Conservation (phyloP, 2,797 vertebrate species). For the Otolemur crassicaudatus region DNA sequence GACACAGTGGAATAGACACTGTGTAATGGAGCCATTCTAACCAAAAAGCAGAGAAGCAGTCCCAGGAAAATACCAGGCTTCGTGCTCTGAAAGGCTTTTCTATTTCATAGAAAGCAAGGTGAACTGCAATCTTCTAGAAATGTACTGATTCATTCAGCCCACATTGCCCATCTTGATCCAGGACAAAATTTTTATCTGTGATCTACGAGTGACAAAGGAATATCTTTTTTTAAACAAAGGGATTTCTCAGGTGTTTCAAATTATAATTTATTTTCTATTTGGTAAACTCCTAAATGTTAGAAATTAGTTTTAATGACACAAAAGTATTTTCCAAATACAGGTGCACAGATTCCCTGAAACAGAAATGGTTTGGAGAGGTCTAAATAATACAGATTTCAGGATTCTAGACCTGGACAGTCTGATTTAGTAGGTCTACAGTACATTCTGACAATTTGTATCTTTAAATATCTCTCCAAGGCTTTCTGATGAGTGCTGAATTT, state of each 20-base stretch:
- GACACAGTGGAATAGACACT: fast-evolving
- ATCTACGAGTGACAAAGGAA: background rate
- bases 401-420: background rate
- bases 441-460: background rate
- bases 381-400: background rate
- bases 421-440: background rate
- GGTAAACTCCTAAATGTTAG: background rate
- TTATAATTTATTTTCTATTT: background rate
- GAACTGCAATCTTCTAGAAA: background rate
- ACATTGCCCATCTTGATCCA: background rate
- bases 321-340: background rate
- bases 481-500: background rate
- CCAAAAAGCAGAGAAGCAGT: background rate
- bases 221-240: background rate
- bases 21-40: background rate
- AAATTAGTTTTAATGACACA: background rate
- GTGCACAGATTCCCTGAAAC: background rate
- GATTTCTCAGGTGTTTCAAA: background rate
- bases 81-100: background rate
- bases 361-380: background rate
- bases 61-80: background rate
- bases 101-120: too few relatives aligned
- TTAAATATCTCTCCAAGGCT: background rate
- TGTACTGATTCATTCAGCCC: background rate
- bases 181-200: background rate